Conservation (phyloP, 2,888 invertebrate genomes). For the Lasius platythorax region DNA sequence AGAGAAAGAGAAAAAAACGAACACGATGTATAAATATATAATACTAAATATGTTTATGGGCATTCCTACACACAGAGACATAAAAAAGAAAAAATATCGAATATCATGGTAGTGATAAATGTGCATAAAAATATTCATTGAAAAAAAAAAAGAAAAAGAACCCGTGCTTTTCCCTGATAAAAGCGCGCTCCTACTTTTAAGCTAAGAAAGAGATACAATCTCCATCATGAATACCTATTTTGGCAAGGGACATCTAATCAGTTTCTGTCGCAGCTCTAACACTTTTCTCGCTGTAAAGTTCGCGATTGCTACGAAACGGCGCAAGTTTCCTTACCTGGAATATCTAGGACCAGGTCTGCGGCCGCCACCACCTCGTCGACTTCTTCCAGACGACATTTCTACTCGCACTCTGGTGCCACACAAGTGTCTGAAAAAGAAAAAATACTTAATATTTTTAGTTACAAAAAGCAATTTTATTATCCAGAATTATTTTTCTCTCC, state of each 20-base stretch:
- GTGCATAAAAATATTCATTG: constrained; percentile 14
- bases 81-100: constrained; percentile 34
- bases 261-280: constrained; percentile 72
- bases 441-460: not conserved
- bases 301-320: constrained; percentile 31
- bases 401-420: constrained; percentile 96
- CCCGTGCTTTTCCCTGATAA: constrained; percentile 66
- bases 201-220: constrained; percentile 50
- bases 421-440: constrained; percentile 89
- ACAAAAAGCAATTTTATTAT: not conserved
- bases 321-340: constrained; percentile 80
- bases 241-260: constrained; percentile 71
- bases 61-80: constrained; percentile 63
- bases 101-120: constrained; percentile 1
- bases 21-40: not conserved
- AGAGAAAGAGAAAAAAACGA: not conserved
- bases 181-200: not conserved
- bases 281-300: constrained; percentile 70
- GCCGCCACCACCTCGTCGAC: constrained; percentile 90
- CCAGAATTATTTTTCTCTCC: not conserved
- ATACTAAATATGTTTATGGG: constrained; percentile 51
- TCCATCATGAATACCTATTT: constrained; percentile 78
- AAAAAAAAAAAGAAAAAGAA: constrained; percentile 27
- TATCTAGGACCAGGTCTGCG: constrained; percentile 83
- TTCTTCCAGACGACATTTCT: constrained; percentile 96